A percentile compares a stretch with the other conserved stretches of the same genome.
Conservation (phyloP, 1,140 invertebrate species). For the Drosophila paulistorum region DNA sequence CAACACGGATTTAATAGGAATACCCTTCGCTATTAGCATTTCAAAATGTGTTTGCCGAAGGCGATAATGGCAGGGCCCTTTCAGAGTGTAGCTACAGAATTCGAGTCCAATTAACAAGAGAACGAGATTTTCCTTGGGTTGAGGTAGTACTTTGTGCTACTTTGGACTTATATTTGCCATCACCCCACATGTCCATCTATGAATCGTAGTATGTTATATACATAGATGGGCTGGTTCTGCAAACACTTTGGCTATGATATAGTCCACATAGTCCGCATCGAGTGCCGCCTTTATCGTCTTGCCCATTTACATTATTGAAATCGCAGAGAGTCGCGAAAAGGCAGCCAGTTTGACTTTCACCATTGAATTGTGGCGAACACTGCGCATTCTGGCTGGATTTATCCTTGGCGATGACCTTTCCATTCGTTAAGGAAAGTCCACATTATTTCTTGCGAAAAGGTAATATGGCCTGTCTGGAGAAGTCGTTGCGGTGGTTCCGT, state of each 20-base stretch:
- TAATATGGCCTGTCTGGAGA: conserved; percentile 83
- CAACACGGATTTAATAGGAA: conserved; percentile 6
- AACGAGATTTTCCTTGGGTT: neutral
- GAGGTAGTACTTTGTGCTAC: conserved; percentile 69
- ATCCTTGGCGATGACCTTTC: conserved; percentile 82
- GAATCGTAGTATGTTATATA: conserved; percentile 50
- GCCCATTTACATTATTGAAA: conserved; percentile 84
- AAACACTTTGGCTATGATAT: conserved; percentile 74
- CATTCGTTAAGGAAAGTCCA: conserved; percentile 86
- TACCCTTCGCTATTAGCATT: neutral
- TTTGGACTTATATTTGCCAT: conserved; percentile 76
- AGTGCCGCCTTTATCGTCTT: conserved; percentile 84
- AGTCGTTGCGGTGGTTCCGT: conserved; percentile 84
- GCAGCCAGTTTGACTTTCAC: conserved; percentile 56
- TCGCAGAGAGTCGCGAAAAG: conserved; percentile 77
- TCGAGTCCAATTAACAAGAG: neutral
- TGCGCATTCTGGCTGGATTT: conserved; percentile 66
- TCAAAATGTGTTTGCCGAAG: conserved; percentile 64
- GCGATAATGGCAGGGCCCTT: conserved; percentile 59
- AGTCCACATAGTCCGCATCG: conserved; percentile 80
- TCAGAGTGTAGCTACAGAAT: conserved; percentile 54
- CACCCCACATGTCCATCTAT: conserved; percentile 67
- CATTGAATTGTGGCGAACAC: conserved; percentile 69
- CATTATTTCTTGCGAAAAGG: conserved; percentile 85
- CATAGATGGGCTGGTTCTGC: conserved; percentile 65